Evolutionary conservation across 1,140 invertebrate species (phyloP).

Genomic region (Drosophila hydei): DNA sequence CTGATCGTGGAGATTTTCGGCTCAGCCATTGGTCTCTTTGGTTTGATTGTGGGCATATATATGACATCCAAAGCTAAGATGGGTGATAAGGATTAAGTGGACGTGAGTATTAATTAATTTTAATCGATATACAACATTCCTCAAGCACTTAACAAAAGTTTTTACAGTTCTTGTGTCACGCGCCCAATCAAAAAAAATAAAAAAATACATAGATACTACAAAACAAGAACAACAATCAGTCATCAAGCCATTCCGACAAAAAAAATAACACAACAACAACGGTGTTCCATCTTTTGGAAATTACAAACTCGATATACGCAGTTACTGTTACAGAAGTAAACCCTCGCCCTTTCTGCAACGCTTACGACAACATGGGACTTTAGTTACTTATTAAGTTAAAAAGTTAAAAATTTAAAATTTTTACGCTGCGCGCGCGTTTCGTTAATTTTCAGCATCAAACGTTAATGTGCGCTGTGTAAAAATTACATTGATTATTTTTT

Average conservation of each 20-base stretch:
- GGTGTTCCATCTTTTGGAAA: conserved; percentile 64
- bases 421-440: conserved; percentile 51
- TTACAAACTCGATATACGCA: conserved; percentile 60
- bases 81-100: conserved; percentile 84
- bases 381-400: conserved; percentile 70
- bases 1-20: conserved; percentile 99
- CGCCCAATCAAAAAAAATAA: conserved; percentile 29
- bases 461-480: conserved; percentile 50
- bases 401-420: conserved; percentile 43
- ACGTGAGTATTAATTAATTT: conserved; percentile 36
- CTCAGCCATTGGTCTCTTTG: conserved; percentile 98
- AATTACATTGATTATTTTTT: conserved; percentile 42
- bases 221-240: conserved; percentile 52
- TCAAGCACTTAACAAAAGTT: conserved; percentile 8
- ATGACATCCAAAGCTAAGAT: conserved; percentile 89
- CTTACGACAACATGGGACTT: conserved; percentile 65
- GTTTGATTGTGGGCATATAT: conserved; percentile 98
- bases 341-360: conserved; percentile 19
- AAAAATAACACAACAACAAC: conserved; percentile 56
- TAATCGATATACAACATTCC: conserved; percentile 4
- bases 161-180: conserved; percentile 47
- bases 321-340: conserved; percentile 54
- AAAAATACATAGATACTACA: conserved; percentile 6
- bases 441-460: conserved; percentile 50
- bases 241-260: conserved; percentile 68